A percentile compares a stretch with the other conserved stretches of the same genome.
phyloP scores from a whole-genome alignment of 2,797 vertebrate genomes.

The Adelosebastes latens region DNA sequence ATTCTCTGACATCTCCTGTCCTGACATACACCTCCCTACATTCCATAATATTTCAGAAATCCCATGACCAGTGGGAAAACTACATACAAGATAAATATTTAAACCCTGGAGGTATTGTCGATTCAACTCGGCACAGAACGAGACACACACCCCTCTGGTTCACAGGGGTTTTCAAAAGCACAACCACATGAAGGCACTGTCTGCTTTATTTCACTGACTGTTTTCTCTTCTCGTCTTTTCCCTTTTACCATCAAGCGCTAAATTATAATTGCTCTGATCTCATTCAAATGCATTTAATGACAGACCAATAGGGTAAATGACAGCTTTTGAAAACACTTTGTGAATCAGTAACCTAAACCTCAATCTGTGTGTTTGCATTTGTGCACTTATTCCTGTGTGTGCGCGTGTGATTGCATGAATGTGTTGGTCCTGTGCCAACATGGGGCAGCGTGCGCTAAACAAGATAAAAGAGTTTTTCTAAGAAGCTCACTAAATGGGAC shows the following conservation, averaged over 20 bases:
- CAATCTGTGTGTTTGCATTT: constrained; percentile 28
- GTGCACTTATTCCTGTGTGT: neutral
- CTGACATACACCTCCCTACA: constrained; percentile 4
- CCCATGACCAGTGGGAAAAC: constrained; percentile 23
- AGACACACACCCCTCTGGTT: constrained; percentile 41
- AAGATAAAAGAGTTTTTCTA: constrained; percentile 47
- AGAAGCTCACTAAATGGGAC: constrained; percentile 48
- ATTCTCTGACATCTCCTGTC: neutral
- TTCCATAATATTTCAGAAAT: constrained; percentile 37
- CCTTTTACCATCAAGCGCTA: constrained; percentile 43
- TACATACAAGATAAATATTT: constrained; percentile 36
- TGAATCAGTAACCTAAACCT: constrained; percentile 60
- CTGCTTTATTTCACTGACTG: constrained; percentile 44
- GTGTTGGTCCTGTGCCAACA: constrained; percentile 50
- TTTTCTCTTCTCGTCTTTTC: constrained; percentile 47
- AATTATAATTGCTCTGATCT: constrained; percentile 67
- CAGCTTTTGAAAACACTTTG: constrained; percentile 61
- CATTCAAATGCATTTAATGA: constrained; percentile 71
- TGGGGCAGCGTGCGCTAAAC: constrained; percentile 33
- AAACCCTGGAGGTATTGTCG: constrained; percentile 32
- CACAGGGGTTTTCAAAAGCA: constrained; percentile 52
- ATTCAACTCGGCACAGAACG: constrained; percentile 14
- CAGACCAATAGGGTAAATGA: constrained; percentile 59
- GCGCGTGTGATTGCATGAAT: constrained; percentile 16
- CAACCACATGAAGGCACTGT: constrained; percentile 66